Percentiles rank a stretch among this genome's conserved stretches.
Conservation (phyloP, 1,140 invertebrate species). For the Choristoneura fumiferana region DNA sequence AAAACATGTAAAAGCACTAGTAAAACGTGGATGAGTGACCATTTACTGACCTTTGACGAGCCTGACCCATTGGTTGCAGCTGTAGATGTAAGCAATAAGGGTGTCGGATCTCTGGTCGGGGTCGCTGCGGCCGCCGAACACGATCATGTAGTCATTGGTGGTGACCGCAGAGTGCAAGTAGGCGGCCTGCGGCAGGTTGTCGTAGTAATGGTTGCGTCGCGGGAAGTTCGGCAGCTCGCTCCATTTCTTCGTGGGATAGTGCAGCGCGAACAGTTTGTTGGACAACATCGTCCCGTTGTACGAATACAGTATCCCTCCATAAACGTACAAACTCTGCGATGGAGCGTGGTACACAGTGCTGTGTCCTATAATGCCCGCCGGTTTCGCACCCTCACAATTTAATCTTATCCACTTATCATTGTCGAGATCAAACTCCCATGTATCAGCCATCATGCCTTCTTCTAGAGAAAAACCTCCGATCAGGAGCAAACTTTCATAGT, state of each 20-base stretch:
- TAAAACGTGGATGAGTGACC: neutral
- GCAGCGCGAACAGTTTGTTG: constrained; percentile 87
- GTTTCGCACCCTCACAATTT: constrained; percentile 84
- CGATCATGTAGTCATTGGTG: constrained; percentile 92
- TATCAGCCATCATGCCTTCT: constrained; percentile 84
- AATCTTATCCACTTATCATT: constrained; percentile 85
- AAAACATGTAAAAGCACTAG: neutral
- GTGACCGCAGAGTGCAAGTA: constrained; percentile 94
- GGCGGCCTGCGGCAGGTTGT: constrained; percentile 83
- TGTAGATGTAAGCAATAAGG: constrained; percentile 91
- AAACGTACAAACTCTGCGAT: constrained; percentile 92
- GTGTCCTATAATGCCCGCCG: constrained; percentile 93
- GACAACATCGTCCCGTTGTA: constrained; percentile 86
- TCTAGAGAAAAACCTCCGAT: constrained; percentile 93
- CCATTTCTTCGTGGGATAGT: constrained; percentile 88
- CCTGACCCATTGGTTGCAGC: constrained; percentile 94
- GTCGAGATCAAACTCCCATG: constrained; percentile 91
- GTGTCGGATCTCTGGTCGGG: constrained; percentile 84
- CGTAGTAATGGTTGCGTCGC: constrained; percentile 79
- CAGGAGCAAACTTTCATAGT: constrained; percentile 88
- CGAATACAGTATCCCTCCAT: constrained; percentile 90
- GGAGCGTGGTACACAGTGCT: constrained; percentile 91
- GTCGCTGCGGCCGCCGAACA: constrained; percentile 90
- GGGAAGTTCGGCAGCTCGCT: constrained; percentile 86
- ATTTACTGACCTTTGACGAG: constrained; percentile 76